Evolutionary conservation across 2,888 invertebrate genomes (phyloP).

Genomic region (Alloscopus bannaensis): DNA sequence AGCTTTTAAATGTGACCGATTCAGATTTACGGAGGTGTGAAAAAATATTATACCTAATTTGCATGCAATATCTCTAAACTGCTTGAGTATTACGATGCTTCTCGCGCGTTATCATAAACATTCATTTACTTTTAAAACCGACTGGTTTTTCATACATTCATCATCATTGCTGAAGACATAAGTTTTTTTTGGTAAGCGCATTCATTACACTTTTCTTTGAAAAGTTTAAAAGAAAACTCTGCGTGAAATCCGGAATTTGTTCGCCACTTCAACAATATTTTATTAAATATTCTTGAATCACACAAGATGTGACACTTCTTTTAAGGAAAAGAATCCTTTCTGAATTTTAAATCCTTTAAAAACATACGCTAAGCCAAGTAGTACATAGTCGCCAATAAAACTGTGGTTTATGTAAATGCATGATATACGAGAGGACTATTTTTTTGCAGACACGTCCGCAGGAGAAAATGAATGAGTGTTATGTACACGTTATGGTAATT

Average conservation of each 20-base stretch:
- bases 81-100: neutral
- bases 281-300: neutral
- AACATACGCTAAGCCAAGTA: neutral
- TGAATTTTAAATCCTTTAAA: neutral
- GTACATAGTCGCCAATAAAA: neutral
- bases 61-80: neutral
- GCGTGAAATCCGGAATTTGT: neutral
- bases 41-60: constrained; percentile 4
- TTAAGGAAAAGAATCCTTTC: neutral
- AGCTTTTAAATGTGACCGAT: constrained; percentile 11
- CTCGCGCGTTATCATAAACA: neutral
- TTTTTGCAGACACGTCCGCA: neutral
- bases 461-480: neutral
- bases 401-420: neutral
- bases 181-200: too few relatives aligned
- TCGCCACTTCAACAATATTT: neutral
- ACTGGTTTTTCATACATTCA: neutral
- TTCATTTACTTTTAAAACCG: neutral
- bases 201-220: neutral
- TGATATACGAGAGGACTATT: neutral
- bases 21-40: constrained; percentile 9
- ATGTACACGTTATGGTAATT: neutral
- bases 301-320: neutral
- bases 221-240: neutral
- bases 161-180: too few relatives aligned